A percentile compares a stretch with the other conserved stretches of the same genome.
These are phyloP conservation scores for Colletes latitarsis DNA, from an alignment of 1,140 invertebrate genomes.

Conservation along the genomic window DNA sequence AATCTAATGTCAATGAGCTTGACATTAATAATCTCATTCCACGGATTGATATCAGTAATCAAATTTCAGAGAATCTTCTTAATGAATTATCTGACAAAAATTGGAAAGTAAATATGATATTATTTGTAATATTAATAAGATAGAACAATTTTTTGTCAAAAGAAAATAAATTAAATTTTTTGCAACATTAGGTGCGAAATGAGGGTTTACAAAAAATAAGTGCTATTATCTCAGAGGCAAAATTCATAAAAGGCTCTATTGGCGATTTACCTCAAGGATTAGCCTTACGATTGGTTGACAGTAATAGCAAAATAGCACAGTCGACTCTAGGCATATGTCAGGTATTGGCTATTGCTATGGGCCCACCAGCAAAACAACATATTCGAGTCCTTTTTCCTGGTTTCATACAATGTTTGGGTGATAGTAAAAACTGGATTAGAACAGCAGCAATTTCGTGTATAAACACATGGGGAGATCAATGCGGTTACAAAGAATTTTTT, in stretches of 20 bases:
- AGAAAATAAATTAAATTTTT: background rate
- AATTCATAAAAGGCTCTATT: conserved; percentile 90
- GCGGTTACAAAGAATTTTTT: conserved; percentile 91
- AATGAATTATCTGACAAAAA: conserved; percentile 95
- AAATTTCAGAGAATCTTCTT: conserved; percentile 91
- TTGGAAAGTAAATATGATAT: conserved; percentile 88
- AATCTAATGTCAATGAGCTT: conserved; percentile 75
- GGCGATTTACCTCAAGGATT: conserved; percentile 92
- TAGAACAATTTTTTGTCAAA: conserved; percentile 26
- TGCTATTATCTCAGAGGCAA: conserved; percentile 88
- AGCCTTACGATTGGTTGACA: conserved; percentile 89
- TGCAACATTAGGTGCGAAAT: conserved; percentile 84
- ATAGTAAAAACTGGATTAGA: conserved; percentile 89
- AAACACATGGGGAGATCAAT: conserved; percentile 91
- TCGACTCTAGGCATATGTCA: conserved; percentile 91
- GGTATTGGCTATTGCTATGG: conserved; percentile 89
- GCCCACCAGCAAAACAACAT: conserved; percentile 90
- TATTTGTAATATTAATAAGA: background rate
- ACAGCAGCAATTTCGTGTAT: conserved; percentile 89
- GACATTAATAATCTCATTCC: conserved; percentile 87
- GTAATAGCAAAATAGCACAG: conserved; percentile 95
- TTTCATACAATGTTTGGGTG: conserved; percentile 88
- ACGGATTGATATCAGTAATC: conserved; percentile 91
- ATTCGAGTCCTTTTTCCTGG: conserved; percentile 91
- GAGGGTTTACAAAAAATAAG: conserved; percentile 91